Percentiles rank a stretch among this genome's conserved stretches.
These are phyloP conservation scores for Cantharis flavilabris DNA, from an alignment of 2,888 invertebrate genomes.

Conservation along the genomic window DNA sequence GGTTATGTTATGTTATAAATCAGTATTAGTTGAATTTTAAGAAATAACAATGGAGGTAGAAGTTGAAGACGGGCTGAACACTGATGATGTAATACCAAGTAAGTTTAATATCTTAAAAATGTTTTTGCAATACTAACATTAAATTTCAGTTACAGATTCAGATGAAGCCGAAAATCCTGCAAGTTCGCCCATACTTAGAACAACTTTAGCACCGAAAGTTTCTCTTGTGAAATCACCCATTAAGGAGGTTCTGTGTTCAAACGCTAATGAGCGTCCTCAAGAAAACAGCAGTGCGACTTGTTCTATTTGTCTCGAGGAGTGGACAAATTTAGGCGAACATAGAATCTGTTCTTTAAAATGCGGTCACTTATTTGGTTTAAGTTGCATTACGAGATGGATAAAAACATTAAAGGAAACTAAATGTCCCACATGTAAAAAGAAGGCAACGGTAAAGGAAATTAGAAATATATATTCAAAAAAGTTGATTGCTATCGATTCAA, in stretches of 20 bases:
- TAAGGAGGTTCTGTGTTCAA: too few species aligned
- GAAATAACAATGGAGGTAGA: too few species aligned
- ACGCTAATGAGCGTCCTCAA: background rate
- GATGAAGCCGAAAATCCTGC: too few species aligned
- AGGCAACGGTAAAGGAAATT: constrained; percentile 43
- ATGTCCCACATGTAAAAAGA: constrained; percentile 89
- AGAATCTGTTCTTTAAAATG: constrained; percentile 84
- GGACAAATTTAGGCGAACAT: constrained; percentile 87
- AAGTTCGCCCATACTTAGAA: too few species aligned
- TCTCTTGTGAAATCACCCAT: background rate
- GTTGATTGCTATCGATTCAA: constrained; percentile 76
- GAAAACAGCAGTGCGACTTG: constrained; percentile 75
- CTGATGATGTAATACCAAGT: too few species aligned
- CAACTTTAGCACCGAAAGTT: too few species aligned
- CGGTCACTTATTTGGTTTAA: constrained; percentile 88
- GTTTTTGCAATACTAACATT: too few species aligned
- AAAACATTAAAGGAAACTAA: constrained; percentile 60
- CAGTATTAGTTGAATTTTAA: too few species aligned
- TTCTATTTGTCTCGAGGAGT: constrained; percentile 86
- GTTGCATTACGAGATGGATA: constrained; percentile 81
- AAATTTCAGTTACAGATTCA: too few species aligned
- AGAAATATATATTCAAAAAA: constrained; percentile 75
- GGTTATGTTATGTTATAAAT: too few species aligned
- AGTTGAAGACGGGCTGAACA: too few species aligned
- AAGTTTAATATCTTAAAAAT: too few species aligned